A percentile compares a stretch with the other conserved stretches of the same genome.
These are phyloP conservation scores for Lampris megalopsis DNA, from an alignment of 2,113 vertebrate species.

Conservation along the genomic window DNA sequence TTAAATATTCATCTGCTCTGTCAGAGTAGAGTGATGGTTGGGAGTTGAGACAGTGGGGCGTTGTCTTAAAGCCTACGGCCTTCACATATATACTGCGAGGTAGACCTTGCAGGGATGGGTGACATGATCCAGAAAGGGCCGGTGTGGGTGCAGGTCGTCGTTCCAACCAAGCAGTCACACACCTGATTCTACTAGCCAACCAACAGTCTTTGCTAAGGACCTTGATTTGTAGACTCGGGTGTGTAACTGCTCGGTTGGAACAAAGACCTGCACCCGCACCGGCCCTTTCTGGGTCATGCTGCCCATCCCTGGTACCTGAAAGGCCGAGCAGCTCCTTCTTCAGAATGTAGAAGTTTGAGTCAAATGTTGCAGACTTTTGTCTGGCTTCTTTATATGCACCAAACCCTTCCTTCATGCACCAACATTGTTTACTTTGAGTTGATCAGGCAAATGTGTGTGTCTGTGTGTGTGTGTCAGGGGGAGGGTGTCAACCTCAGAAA, in stretches of 20 bases:
- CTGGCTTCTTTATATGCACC: background rate
- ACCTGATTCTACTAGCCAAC: too few species aligned
- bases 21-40: conserved; percentile 66
- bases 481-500: background rate
- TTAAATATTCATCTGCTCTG: conserved; percentile 73
- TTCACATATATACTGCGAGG: conserved; percentile 5
- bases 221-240: too few species aligned
- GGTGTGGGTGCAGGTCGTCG: too few species aligned
- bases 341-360: background rate
- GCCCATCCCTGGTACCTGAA: background rate
- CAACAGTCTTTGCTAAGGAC: too few species aligned
- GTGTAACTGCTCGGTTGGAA: too few species aligned
- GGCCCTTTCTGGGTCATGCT: too few species aligned
- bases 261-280: too few species aligned
- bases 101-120: background rate
- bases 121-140: too few species aligned
- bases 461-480: too few species aligned
- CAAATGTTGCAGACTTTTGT: background rate
- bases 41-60: conserved; percentile 31
- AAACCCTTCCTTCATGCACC: background rate
- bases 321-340: background rate
- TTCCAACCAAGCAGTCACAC: too few species aligned
- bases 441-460: too few species aligned
- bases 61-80: conserved; percentile 3
- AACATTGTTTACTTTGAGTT: too few species aligned